Base-by-base conservation (phyloP, 2,797 vertebrate genomes). In the Sandelia bainsii region DNA sequence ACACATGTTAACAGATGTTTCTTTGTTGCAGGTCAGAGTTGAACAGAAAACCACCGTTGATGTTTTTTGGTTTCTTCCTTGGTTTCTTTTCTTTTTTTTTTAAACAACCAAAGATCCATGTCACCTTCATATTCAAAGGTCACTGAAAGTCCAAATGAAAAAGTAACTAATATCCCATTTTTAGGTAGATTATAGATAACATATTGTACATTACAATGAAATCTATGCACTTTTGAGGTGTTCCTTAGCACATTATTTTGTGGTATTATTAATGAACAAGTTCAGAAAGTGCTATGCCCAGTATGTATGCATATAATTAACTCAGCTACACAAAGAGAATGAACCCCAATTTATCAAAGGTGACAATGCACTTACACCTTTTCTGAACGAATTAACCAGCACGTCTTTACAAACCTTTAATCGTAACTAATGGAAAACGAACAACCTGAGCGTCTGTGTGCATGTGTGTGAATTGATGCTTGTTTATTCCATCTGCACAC, bases 321-420 rank as follows among this genome's bases (percentile, higher is more conserved):
- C 77, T 63, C 6, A n/a, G 46, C 78, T 74, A 68, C 60, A 79
- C 67, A 79, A 82, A 80, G 54, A 57, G 65, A 84, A 78, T 62
- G 66, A 44, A 49, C 64, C 79, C 49, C 75, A 83, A 85, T 91
- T 87, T 64, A 90, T 87, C 86, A 86, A 78, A 77, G 80, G 73
- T 74, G 84, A 81, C 88, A 82, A 34, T 69, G 81, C 84, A 75
- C 78, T 86, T 89, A 79, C 74, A 82, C 76, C 62, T 66, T 68
- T 81, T 86, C 71, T 77, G 58, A 80, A 76, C 82, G 88, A 81
- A 90, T 88, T 80, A 82, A 72, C 81, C 10, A 62, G 72, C 67
- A 80, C 52, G 76, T 84, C 82, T 82, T 88, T 77, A 82, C 84
- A 83, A 79, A 82, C 74, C 68, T 79, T 77, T 88, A 88, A 87